Percentiles rank a stretch among this genome's conserved stretches.
These are phyloP conservation scores for Anoura caudifer DNA, from an alignment of 2,113 vertebrate species.

Conservation along the genomic window DNA sequence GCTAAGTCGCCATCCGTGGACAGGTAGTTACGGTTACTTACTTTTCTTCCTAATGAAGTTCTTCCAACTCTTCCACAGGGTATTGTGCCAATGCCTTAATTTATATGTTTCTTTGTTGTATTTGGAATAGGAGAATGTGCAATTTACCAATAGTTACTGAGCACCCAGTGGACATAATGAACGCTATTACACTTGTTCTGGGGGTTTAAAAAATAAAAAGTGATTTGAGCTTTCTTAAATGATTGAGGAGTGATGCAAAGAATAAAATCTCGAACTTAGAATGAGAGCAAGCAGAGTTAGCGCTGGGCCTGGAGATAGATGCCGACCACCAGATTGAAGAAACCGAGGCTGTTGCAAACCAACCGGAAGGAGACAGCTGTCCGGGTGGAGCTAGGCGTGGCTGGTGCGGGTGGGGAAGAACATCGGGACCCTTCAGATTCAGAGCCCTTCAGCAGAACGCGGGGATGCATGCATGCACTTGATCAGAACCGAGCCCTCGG, in stretches of 20 bases:
- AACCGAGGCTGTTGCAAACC: not conserved
- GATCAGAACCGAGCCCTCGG: not conserved
- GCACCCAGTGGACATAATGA: not conserved
- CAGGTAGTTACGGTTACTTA: not conserved
- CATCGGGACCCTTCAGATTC: not conserved
- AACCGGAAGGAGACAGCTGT: not conserved
- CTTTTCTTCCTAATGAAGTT: not conserved
- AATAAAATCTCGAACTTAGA: not conserved
- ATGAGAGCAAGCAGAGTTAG: not conserved
- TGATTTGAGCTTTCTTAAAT: not conserved
- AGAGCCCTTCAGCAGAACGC: not conserved
- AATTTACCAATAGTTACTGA: not conserved
- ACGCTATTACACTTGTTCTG: not conserved
- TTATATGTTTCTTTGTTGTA: not conserved
- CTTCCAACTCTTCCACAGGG: not conserved
- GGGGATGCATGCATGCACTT: not conserved
- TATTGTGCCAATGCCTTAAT: not conserved
- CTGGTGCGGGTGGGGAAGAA: too few species aligned
- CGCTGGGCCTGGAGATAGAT: not conserved
- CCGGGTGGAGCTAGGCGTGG: not conserved
- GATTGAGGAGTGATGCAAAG: not conserved
- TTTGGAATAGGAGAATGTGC: not conserved
- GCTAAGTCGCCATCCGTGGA: not conserved
- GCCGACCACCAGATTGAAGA: not conserved
- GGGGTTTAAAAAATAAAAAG: not conserved